These are phyloP conservation scores for Artemia sinica DNA, from an alignment of 2,888 invertebrate species.

Conservation along the genomic window DNA sequence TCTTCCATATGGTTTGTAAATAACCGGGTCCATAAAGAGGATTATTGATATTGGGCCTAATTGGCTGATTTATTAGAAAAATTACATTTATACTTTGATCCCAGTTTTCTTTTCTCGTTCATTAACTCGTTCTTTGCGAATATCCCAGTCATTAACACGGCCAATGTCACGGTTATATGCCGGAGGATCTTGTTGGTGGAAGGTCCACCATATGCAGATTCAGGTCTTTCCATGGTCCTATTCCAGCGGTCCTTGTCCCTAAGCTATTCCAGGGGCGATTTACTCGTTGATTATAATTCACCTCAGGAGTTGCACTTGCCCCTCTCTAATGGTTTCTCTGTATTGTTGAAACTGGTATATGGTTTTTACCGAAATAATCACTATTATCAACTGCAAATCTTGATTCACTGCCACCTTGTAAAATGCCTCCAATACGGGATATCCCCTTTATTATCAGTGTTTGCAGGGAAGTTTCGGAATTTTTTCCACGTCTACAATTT, in stretches of 20 bases:
- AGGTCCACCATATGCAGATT: not conserved
- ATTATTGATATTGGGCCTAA: slow-evolving; percentile 4
- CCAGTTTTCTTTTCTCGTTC: slow-evolving; percentile 17
- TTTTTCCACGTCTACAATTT: not conserved
- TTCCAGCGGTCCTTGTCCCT: not conserved
- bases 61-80: slow-evolving; percentile 13
- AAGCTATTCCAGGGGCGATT: slow-evolving; percentile 4
- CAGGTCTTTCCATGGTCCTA: slow-evolving; percentile 11
- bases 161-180: slow-evolving; percentile 17
- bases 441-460: slow-evolving; percentile 10
- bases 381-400: slow-evolving; percentile 12
- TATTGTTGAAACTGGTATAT: not conserved
- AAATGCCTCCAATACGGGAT: slow-evolving; percentile 9
- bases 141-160: slow-evolving; percentile 16
- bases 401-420: not conserved
- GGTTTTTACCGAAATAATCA: slow-evolving; percentile 5
- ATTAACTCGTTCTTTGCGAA: slow-evolving; percentile 17
- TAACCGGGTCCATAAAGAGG: not conserved
- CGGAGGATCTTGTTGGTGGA: not conserved
- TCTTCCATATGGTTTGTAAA: slow-evolving; percentile 8
- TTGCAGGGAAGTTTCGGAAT: slow-evolving; percentile 3
- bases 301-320: not conserved
- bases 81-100: slow-evolving; percentile 16
- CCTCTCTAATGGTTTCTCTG: not conserved
- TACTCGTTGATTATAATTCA: not conserved